Evolutionary conservation across 2,888 invertebrate species (phyloP), one percentile per base, ranked within the genome.

Genomic region (Bembecia ichneumoniformis): DNA sequence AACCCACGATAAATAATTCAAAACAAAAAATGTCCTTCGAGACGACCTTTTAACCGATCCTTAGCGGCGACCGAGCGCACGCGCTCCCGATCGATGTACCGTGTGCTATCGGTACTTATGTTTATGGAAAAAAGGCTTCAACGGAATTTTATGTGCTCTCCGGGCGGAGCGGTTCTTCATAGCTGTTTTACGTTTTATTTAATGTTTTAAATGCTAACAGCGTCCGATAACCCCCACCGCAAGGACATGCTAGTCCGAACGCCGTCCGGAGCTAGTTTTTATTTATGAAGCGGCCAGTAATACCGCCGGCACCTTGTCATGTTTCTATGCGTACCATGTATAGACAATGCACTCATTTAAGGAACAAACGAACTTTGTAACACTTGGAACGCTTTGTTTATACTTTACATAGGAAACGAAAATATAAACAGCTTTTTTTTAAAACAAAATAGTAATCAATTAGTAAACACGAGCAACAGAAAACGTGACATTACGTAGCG

Each of bases 141-240:
- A 84, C 82, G 84, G 83, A 84, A 80, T 84, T 82, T 81, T 75
- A 82, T 83, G 74, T 77, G 68, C 65, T 71, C 70, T 55, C 59
- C 61, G 68, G 64, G 66, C 74, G 65, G 63, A 78, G 82, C 82
- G 79, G 82, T 79, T 80, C 75, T 78, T 77, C 81, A 74, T 80
- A 77, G 80, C 75, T 76, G 81, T 81, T 73, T 78, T 75, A 70
- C 66, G 70, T 77, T 81, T 79, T 75, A 77, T 75, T 53, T 55
- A 80, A 80, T 69, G 67, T 73, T 76, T 77, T 84, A 83, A 86
- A 87, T 87, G 87, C 74, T 86, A 84, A 71, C 74, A 68, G 77
- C 74, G 84, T 76, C 71, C 87, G 81, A 86, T 86, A 84, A 87
- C 86, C 87, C 79, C 81, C 70, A 54, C 52, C 67, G 59, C 83